phyloP scores from a whole-genome alignment of 2,888 invertebrate species.

The Glyphotaelius pellucidus region DNA sequence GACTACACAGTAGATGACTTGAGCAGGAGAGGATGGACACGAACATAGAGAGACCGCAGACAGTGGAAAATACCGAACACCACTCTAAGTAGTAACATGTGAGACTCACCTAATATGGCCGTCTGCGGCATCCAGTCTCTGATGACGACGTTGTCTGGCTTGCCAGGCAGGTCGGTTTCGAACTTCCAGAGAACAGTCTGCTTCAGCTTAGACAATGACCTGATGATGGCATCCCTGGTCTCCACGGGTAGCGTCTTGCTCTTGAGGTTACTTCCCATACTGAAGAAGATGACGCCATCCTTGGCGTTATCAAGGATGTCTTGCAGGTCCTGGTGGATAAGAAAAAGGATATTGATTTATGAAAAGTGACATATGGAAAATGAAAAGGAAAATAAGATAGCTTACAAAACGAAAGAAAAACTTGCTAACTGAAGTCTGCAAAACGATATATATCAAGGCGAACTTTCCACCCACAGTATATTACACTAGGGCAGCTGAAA shows the following conservation, averaged over 20 bases:
- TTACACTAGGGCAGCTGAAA: too few species aligned
- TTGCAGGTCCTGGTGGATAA: conserved; percentile 66
- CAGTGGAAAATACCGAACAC: too few species aligned
- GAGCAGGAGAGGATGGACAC: neutral
- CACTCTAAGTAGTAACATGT: too few species aligned
- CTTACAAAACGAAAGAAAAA: too few species aligned
- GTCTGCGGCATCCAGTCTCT: conserved; percentile 71
- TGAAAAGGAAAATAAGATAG: too few species aligned
- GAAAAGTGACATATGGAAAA: too few species aligned
- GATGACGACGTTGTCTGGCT: conserved; percentile 72
- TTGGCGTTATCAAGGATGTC: conserved; percentile 67
- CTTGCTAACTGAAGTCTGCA: too few species aligned
- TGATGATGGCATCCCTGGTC: conserved; percentile 67
- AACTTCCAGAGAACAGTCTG: conserved; percentile 70
- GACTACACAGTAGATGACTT: neutral
- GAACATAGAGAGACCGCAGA: too few species aligned
- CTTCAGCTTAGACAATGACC: conserved; percentile 68
- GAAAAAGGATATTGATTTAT: neutral
- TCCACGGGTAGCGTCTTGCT: conserved; percentile 67
- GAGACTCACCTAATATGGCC: conserved; percentile 56
- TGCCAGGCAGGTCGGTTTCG: conserved; percentile 69
- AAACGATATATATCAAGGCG: too few species aligned
- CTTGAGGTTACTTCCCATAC: conserved; percentile 68
- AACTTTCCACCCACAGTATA: too few species aligned
- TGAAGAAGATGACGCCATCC: conserved; percentile 69